A percentile compares a stretch with the other conserved stretches of the same genome.
Evolutionary conservation across 2,113 vertebrate species (phyloP).

Genomic region (Alligator mississippiensis): DNA sequence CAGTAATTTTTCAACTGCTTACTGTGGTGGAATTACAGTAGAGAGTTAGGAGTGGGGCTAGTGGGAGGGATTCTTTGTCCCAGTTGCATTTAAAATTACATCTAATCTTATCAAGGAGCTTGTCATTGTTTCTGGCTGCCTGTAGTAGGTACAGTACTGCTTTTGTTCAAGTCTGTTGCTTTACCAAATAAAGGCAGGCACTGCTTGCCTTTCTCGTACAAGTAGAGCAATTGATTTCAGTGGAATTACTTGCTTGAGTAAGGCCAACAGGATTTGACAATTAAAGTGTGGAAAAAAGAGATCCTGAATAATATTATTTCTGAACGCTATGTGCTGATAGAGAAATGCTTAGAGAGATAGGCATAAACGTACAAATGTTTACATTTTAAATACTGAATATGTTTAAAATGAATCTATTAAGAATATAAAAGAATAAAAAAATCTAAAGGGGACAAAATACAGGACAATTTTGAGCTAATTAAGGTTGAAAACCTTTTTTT

Average conservation of each 20-base stretch:
- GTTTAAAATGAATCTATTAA: constrained; percentile 17
- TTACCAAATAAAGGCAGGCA: constrained; percentile 82
- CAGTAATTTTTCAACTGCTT: constrained; percentile 79
- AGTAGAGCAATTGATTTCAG: constrained; percentile 40
- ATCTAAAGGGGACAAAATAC: not conserved
- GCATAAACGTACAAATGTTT: constrained; percentile 27
- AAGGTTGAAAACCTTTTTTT: not conserved
- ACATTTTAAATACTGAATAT: not conserved
- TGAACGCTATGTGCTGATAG: constrained; percentile 76
- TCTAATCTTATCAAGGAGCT: constrained; percentile 88
- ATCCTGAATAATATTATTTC: constrained; percentile 81
- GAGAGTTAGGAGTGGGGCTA: constrained; percentile 72
- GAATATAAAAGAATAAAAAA: not conserved
- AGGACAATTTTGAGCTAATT: not conserved
- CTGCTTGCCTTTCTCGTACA: constrained; percentile 58
- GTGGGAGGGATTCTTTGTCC: constrained; percentile 82
- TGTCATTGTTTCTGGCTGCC: constrained; percentile 85
- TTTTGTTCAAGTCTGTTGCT: constrained; percentile 88
- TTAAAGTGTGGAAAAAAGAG: constrained; percentile 74
- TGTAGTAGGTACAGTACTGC: constrained; percentile 87
- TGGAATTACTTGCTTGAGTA: constrained; percentile 27
- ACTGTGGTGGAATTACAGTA: constrained; percentile 80
- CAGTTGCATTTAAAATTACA: constrained; percentile 82
- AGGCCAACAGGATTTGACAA: constrained; percentile 55
- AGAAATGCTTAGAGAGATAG: constrained; percentile 50